phyloP scores from a whole-genome alignment of 2,113 vertebrate genomes.

The Megaceryle torquata region DNA sequence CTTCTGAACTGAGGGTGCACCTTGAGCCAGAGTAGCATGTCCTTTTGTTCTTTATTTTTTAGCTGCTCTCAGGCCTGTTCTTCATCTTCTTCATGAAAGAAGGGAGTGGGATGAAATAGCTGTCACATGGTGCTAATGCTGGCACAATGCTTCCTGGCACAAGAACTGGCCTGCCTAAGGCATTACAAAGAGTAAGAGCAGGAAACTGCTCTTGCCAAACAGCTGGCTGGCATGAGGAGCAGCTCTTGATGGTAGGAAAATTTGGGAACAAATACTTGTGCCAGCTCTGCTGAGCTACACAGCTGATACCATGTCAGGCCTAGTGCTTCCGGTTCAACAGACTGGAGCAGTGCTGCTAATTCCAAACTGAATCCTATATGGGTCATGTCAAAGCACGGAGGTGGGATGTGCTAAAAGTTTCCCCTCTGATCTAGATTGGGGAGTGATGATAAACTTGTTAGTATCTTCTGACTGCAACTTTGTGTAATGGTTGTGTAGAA shows the following conservation, averaged over 20 bases:
- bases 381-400: accelerated
- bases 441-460: not conserved
- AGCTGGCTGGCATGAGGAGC: conserved; percentile 47
- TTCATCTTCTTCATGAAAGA: not conserved
- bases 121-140: not conserved
- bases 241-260: not conserved
- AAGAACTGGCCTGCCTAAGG: not conserved
- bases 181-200: not conserved
- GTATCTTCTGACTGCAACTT: not conserved
- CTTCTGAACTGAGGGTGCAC: not conserved
- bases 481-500: not conserved
- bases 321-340: not conserved
- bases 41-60: not conserved
- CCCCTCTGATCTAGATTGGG: not conserved
- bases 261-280: not conserved
- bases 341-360: not conserved
- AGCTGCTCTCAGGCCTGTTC: not conserved
- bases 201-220: conserved; percentile 40
- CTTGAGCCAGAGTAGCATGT: not conserved
- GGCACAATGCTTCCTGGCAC: not conserved
- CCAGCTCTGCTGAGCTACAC: not conserved
- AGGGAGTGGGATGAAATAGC: not conserved
- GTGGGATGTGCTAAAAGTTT: not conserved
- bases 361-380: not conserved
- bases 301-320: not conserved